Evolutionary conservation across 2,113 vertebrate genomes (phyloP).

Genomic region (Xiphorhynchus elegans): DNA sequence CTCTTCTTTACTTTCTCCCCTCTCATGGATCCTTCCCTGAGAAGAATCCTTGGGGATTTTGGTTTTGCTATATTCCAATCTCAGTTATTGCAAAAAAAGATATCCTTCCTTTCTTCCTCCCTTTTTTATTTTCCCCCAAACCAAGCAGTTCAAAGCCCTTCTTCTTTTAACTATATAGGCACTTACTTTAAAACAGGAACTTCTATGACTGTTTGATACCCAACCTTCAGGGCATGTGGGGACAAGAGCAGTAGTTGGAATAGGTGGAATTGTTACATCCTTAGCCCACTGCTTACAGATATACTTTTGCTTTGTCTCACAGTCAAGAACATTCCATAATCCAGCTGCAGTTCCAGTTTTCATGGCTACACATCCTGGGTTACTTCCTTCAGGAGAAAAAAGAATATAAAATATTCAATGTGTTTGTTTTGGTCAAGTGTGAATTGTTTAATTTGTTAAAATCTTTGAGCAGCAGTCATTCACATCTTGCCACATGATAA

Average conservation of each 20-base stretch:
- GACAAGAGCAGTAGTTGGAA: conserved; percentile 74
- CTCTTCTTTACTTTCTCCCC: neutral
- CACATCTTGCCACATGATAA: neutral
- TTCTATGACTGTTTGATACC: conserved; percentile 48
- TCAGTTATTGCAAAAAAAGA: neutral
- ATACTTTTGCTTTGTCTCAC: conserved; percentile 85
- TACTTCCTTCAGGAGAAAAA: conserved; percentile 72
- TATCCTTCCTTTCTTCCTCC: too few relatives aligned
- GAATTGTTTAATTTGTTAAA: neutral
- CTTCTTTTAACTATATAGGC: neutral
- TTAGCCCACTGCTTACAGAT: conserved; percentile 88
- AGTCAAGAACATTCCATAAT: conserved; percentile 88
- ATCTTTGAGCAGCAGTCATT: neutral
- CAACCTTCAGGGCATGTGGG: conserved; percentile 80
- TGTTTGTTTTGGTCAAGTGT: too few relatives aligned
- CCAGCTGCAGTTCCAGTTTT: conserved; percentile 86
- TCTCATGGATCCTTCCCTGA: neutral
- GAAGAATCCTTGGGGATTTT: neutral
- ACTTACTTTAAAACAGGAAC: conserved; percentile 84
- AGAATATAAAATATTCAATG: too few relatives aligned
- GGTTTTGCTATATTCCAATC: neutral
- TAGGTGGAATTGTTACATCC: conserved; percentile 72
- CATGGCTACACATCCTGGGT: conserved; percentile 88
- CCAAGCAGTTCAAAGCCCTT: neutral
- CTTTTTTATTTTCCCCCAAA: rapidly evolving